Evolutionary conservation across 2,113 vertebrate species (phyloP), one percentile per base, ranked within the genome.

Genomic region (Pantherophis guttatus): DNA sequence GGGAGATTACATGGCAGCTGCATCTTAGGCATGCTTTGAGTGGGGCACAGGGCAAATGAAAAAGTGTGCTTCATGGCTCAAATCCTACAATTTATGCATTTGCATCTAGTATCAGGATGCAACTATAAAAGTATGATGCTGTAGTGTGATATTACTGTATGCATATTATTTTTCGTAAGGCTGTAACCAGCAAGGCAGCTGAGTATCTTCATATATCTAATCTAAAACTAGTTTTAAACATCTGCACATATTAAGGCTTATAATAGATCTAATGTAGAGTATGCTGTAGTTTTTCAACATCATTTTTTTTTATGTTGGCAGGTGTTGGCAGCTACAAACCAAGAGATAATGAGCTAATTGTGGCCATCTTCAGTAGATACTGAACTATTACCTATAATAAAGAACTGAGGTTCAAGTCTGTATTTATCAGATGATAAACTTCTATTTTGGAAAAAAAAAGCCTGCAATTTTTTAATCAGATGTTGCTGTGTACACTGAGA

Each of bases 301-400:
- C 75, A 39, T 59, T 23, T 9, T 0, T 44, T 1, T 1, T 0
- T 24, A 75, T 8, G 0, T 0, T 39, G 0, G 0, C 94, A 98
- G 98, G 98, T 13, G 96, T 97, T 0, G 91, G 94, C 0, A 90
- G 53, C 23, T 98, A 98, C 57, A 3, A 81, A 3, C 97, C 97
- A 0, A 5, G 0, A 0, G 0, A 96, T 0, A 12, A 86, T 0
- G 97, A 97, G 91, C 94, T 96, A 33, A 95, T 98, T 94, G 8
- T 39, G 24, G 97, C 98, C 0, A 1, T 96, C 48, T 98, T 98
- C 94, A 98, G 95, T 7, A 95, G 10, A 24, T 98, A 97, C 94
- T 97, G 94, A 97, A 0, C 5, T 54, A 8, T 17, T 33, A 86
- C 24, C 9, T 65, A 23, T 17, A 2, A 29, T 39, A 91, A 44